Percentiles rank a stretch among this genome's conserved stretches.
Conservation (phyloP, 2,888 invertebrate species). For the Dromius quadrimaculatus region DNA sequence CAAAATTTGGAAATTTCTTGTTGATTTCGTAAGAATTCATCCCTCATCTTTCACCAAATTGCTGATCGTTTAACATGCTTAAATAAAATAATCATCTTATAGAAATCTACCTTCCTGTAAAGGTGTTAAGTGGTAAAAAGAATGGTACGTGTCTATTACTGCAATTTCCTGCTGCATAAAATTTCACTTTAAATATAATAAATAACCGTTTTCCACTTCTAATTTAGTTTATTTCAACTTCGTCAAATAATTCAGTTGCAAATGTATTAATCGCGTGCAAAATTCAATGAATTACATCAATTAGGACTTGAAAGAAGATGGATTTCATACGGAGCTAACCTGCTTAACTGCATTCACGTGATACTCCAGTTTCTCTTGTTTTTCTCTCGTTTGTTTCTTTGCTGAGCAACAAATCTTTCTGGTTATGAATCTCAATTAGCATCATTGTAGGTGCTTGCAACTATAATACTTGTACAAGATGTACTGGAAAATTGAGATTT, state of each 20-base stretch:
- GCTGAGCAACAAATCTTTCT: slow-evolving; percentile 24
- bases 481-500: no score
- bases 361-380: slow-evolving; percentile 44
- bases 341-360: slow-evolving; percentile 37
- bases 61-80: no score
- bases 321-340: slow-evolving; percentile 39
- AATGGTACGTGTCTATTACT: no score
- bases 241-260: slow-evolving; percentile 20
- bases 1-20: no score
- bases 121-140: no score
- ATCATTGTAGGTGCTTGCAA: no score
- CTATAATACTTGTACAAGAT: no score
- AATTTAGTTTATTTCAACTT: background rate
- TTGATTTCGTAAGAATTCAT: no score
- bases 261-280: slow-evolving; percentile 31
- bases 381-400: slow-evolving; percentile 15
- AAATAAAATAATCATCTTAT: no score
- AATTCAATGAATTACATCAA: slow-evolving; percentile 47
- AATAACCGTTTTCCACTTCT: slow-evolving; percentile 5
- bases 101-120: no score
- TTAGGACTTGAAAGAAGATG: slow-evolving; percentile 46
- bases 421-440: slow-evolving; percentile 50
- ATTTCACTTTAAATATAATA: background rate
- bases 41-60: no score
- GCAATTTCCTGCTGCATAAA: background rate